These are phyloP conservation scores for Elgonia sp. DNA, from an alignment of 2,888 invertebrate species.

Conservation along the genomic window DNA sequence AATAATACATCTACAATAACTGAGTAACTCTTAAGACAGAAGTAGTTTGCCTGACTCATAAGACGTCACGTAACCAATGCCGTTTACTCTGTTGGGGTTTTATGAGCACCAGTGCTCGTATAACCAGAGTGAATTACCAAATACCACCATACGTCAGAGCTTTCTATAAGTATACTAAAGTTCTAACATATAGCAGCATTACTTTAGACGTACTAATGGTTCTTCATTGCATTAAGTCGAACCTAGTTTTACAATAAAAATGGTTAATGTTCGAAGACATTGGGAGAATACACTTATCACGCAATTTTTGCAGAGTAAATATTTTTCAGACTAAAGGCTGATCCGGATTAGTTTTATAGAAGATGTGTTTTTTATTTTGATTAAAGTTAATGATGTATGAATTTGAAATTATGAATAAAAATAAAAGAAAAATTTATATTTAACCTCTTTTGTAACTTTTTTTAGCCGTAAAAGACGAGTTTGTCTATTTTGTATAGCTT, in stretches of 20 bases:
- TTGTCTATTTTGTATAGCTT: too few species aligned
- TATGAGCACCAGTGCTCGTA: constrained; percentile 81
- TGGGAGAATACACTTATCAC: constrained; percentile 33
- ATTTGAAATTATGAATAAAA: too few species aligned
- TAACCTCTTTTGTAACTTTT: too few species aligned
- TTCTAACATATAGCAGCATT: constrained; percentile 58
- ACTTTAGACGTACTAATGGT: constrained; percentile 62
- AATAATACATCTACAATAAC: constrained; percentile 80
- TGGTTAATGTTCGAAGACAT: constrained; percentile 46
- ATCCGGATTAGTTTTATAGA: too few species aligned
- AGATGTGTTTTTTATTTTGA: too few species aligned
- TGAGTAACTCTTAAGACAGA: constrained; percentile 68
- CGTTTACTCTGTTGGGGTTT: constrained; percentile 81
- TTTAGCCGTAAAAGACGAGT: too few species aligned
- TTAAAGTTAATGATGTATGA: too few species aligned
- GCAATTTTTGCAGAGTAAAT: constrained; percentile 33
- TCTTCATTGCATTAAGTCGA: constrained; percentile 53
- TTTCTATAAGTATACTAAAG: constrained; percentile 57
- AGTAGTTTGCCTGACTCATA: constrained; percentile 77
- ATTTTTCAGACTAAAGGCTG: neutral
- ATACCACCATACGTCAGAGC: constrained; percentile 74
- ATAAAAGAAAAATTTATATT: too few species aligned
- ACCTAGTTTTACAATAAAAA: constrained; percentile 60
- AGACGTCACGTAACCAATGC: constrained; percentile 83
- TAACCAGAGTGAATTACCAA: constrained; percentile 83